A percentile compares a stretch with the other conserved stretches of the same genome.
Evolutionary conservation across 2,888 invertebrate genomes (phyloP).

Genomic region (Drosophila gaucha): DNA sequence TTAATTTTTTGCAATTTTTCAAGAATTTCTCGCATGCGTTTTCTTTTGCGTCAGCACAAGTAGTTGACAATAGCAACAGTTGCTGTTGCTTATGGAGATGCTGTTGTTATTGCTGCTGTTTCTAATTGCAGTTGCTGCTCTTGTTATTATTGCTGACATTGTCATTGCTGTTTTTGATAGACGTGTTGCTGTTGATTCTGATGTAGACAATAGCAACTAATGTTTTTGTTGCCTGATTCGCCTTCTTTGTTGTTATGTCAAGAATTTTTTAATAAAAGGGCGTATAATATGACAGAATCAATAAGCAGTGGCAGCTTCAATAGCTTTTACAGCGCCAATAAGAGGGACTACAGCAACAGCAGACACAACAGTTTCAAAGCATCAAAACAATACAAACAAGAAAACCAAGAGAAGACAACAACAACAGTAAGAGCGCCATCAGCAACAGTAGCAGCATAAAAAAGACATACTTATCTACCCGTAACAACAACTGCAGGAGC

Average conservation of each 20-base stretch:
- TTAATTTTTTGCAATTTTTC: constrained; percentile 10
- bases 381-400: background rate
- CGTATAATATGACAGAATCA: constrained; percentile 15
- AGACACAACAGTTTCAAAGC: too few relatives aligned
- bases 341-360: constrained; percentile 25
- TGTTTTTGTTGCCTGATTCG: constrained; percentile 1
- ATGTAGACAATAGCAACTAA: background rate
- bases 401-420: constrained; percentile 1
- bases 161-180: background rate
- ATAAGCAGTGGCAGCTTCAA: constrained; percentile 28
- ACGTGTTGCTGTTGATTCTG: background rate
- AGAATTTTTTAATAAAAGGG: constrained; percentile 73
- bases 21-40: constrained; percentile 7
- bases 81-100: constrained; percentile 20
- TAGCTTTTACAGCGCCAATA: background rate
- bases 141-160: too few relatives aligned
- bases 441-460: constrained; percentile 8
- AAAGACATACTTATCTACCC: background rate
- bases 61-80: constrained; percentile 16
- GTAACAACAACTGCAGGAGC: background rate
- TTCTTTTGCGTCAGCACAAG: constrained; percentile 17
- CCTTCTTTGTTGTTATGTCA: constrained; percentile 31
- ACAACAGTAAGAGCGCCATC: constrained; percentile 1
- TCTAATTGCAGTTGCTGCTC: background rate
- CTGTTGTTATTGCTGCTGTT: background rate